Conservation (phyloP, 2,888 invertebrate genomes). For the Hermaeophaga mercurialis region DNA sequence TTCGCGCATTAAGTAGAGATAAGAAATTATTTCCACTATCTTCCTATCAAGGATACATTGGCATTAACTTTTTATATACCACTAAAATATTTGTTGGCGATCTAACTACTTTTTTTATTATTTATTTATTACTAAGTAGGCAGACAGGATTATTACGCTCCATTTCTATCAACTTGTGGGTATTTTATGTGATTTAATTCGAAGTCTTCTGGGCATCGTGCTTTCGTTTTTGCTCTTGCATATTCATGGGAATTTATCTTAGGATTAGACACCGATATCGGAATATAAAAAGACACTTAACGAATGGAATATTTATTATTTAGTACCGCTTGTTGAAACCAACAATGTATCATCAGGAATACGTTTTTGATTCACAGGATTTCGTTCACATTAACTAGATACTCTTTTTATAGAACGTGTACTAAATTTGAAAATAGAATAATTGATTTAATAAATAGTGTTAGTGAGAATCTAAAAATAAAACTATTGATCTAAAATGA, state of each 20-base stretch:
- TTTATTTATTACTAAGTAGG: conserved; percentile 19
- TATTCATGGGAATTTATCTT: conserved; percentile 9
- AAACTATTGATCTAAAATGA: background rate
- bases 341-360: no score
- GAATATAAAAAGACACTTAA: background rate
- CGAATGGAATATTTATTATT: background rate
- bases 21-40: conserved; percentile 23
- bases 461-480: background rate
- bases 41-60: conserved; percentile 10
- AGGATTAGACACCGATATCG: conserved; percentile 12
- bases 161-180: conserved; percentile 16
- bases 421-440: no score
- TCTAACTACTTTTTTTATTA: conserved; percentile 7
- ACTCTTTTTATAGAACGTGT: no score
- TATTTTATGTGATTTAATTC: conserved; percentile 17
- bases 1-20: conserved; percentile 12
- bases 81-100: conserved; percentile 14
- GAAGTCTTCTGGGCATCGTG: conserved; percentile 12
- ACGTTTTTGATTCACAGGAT: no score
- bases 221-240: conserved; percentile 14
- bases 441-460: background rate
- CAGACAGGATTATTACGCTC: conserved; percentile 20
- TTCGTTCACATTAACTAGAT: no score
- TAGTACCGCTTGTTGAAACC: no score
- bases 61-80: conserved; percentile 5